Base-by-base conservation (phyloP, 2,113 vertebrate genomes). In the Hydropotes inermis region DNA sequence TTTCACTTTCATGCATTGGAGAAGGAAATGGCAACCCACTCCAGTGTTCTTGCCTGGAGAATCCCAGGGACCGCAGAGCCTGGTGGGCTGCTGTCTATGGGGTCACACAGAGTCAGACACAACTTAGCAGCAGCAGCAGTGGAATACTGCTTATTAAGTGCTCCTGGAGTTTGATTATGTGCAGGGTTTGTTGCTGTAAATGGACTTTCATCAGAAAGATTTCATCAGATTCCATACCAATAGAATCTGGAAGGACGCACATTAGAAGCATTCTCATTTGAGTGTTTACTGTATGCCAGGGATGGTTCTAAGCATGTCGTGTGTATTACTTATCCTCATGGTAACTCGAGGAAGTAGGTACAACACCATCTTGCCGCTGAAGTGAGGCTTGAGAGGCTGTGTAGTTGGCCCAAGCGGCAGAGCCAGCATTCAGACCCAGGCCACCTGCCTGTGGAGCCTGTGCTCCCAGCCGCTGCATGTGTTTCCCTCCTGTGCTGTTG, bases 271-370 rank as follows among this genome's bases (percentile, higher is more conserved):
- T 88, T 30, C 64, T 25, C 30, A 4, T 7, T 3, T 36, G 79
- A 74, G 55, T 52, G 70, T 57, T 54, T 16, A 33, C 47, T 23
- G 16, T 17, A 39, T 36, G 7, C 45, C 28, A 1, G 67, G n/a
- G 61, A 21, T 15, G 23, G 9, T 15, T 45, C 55, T 90, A 27
- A 64, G 61, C 70, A n/a, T 17, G 12, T 54, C 11, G 1, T n/a
- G 0, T 50, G 25, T 25, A 1, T 14, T 15, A 9, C 8, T 58
- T 39, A 1, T 11, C 43, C 70, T 97, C 61, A 28, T 0, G 0
- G 14, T 10, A 12, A 85, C 78, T 61, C 47, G 16, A 3, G 17
- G 25, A 43, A 52, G 83, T 23, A 43, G 61, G 23, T 5, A 14
- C 27, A 2, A 3, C 25, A 55, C n/a, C 43, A 25, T 78, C 58